phyloP scores from a whole-genome alignment of 2,797 vertebrate species.

The Ciconia nigra region DNA sequence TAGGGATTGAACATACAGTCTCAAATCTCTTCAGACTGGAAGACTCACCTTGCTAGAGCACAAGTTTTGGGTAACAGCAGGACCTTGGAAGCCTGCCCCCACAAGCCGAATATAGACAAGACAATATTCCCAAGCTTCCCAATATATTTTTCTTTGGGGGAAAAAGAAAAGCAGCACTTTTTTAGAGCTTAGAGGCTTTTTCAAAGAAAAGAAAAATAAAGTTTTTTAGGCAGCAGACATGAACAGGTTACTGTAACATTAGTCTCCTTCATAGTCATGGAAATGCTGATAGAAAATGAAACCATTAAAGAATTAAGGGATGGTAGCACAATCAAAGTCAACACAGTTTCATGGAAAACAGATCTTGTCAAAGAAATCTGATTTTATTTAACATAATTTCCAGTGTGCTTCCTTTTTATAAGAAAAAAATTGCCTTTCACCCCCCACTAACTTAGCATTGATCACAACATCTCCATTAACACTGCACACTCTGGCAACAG shows the following conservation, averaged over 20 bases:
- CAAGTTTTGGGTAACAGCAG: not conserved
- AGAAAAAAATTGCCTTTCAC: not conserved
- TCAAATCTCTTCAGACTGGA: not conserved
- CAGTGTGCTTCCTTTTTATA: not conserved
- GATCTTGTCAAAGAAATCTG: not conserved
- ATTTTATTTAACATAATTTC: not conserved
- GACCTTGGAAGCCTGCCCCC: not conserved
- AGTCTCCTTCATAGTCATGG: not conserved
- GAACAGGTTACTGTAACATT: not conserved
- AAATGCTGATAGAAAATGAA: not conserved
- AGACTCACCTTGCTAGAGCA: not conserved
- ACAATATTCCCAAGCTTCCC: not conserved
- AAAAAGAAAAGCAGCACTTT: not conserved
- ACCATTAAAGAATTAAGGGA: not conserved
- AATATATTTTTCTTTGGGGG: not conserved
- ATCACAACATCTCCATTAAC: not conserved
- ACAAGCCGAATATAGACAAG: not conserved
- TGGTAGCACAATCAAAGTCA: not conserved
- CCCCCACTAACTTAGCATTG: not conserved
- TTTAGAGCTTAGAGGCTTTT: not conserved
- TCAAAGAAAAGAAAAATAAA: not conserved
- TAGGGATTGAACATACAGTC: not conserved
- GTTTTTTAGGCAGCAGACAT: not conserved
- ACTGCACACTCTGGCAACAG: not conserved
- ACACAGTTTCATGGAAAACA: not conserved